A percentile compares a stretch with the other conserved stretches of the same genome.
These are phyloP conservation scores for Aulostomus chinensis DNA, from an alignment of 2,797 vertebrate genomes.

Conservation along the genomic window DNA sequence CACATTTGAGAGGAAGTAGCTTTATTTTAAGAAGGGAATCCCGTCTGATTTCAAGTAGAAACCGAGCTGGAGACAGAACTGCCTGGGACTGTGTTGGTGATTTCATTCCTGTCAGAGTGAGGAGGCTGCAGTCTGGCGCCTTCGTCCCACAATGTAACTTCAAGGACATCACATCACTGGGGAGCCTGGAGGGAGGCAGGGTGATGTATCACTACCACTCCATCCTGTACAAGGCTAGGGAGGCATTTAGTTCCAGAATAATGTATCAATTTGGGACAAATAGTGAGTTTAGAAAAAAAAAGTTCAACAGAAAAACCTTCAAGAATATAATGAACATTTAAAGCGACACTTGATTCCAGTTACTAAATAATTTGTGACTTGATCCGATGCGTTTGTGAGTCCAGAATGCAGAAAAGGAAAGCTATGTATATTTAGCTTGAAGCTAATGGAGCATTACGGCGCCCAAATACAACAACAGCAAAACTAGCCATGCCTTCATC, in stretches of 20 bases:
- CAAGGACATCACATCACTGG: constrained; percentile 64
- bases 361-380: too few species aligned
- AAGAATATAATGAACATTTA: too few species aligned
- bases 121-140: constrained; percentile 59
- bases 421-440: too few species aligned
- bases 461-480: too few species aligned
- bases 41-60: constrained; percentile 12
- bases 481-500: too few species aligned
- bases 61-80: constrained; percentile 2
- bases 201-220: constrained; percentile 53
- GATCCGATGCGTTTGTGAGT: too few species aligned
- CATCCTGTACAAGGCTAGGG: constrained; percentile 16
- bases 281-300: not conserved
- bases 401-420: too few species aligned
- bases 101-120: constrained; percentile 58
- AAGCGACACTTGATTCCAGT: too few species aligned
- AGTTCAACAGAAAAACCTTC: not conserved
- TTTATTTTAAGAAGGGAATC: constrained; percentile 9
- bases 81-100: constrained; percentile 43
- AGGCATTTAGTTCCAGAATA: not conserved
- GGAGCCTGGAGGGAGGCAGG: constrained; percentile 34
- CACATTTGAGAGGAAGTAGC: too few species aligned
- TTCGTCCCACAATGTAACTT: constrained; percentile 46
- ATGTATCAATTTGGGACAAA: too few species aligned
- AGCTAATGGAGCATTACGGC: too few species aligned